Evolutionary conservation across 2,888 invertebrate genomes (phyloP).

Genomic region (Dolichopus griseipennis): DNA sequence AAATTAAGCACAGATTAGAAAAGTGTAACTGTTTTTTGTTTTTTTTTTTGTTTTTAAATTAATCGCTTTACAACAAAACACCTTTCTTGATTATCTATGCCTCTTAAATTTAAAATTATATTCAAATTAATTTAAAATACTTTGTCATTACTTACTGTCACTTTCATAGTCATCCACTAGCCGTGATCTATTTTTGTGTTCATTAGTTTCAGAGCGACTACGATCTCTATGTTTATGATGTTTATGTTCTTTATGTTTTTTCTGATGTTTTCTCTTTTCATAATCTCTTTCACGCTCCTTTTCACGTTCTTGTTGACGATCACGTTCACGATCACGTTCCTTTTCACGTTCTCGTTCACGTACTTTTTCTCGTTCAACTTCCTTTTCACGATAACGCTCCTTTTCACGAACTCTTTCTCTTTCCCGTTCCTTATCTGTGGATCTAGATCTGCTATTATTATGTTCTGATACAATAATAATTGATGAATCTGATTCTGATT

Average conservation of each 20-base stretch:
- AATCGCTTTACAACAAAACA: constrained; percentile 6
- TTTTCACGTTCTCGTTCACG: constrained; percentile 8
- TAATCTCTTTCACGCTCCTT: neutral
- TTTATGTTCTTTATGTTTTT: constrained; percentile 36
- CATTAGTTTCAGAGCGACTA: neutral
- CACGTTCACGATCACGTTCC: neutral
- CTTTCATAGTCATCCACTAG: constrained; percentile 38
- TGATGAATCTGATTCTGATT: neutral
- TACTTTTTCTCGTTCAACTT: constrained; percentile 15
- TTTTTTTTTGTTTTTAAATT: too few species aligned
- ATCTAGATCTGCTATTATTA: neutral
- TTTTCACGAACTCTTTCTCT: constrained; percentile 9
- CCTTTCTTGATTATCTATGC: neutral
- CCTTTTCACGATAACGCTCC: neutral
- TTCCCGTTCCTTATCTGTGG: constrained; percentile 1
- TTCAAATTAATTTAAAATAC: constrained; percentile 2
- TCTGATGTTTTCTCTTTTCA: constrained; percentile 31
- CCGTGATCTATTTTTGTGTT: constrained; percentile 24
- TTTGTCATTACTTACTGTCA: constrained; percentile 40
- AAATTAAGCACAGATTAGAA: constrained; percentile 4
- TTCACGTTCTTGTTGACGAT: neutral
- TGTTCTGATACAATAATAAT: constrained; percentile 11
- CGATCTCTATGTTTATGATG: constrained; percentile 27
- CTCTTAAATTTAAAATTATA: neutral
- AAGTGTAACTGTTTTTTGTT: too few species aligned